Percentiles rank a stretch among this genome's conserved stretches.
Conservation (phyloP, 2,797 vertebrate genomes). For the Leptodactylus fallax region DNA sequence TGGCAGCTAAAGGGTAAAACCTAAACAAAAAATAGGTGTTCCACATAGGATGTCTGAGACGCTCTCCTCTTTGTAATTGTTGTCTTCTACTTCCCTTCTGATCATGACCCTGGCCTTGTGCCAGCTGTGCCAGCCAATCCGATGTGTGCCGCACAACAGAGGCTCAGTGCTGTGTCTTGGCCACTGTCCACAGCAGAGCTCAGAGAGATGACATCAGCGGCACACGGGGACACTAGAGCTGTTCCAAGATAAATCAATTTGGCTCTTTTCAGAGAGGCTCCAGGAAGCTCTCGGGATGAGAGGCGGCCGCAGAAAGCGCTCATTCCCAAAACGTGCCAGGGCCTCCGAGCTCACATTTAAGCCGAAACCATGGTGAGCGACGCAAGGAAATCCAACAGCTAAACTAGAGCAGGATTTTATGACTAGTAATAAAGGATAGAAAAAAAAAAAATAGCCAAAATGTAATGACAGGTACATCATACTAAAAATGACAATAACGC, state of each 20-base stretch:
- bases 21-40: slow-evolving; percentile 40
- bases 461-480: background rate
- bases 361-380: slow-evolving; percentile 3
- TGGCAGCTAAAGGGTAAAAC: slow-evolving; percentile 40
- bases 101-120: slow-evolving; percentile 69
- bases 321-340: slow-evolving; percentile 11
- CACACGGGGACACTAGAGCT: slow-evolving; percentile 71
- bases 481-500: background rate
- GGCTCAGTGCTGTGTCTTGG: slow-evolving; percentile 72
- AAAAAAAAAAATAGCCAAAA: background rate
- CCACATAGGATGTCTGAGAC: slow-evolving; percentile 66
- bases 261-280: slow-evolving; percentile 75
- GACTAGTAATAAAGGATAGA: background rate
- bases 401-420: background rate
- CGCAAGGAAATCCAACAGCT: background rate
- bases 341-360: slow-evolving; percentile 29
- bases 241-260: slow-evolving; percentile 79
- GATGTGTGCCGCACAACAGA: slow-evolving; percentile 70
- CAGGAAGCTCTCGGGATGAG: slow-evolving; percentile 72
- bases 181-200: slow-evolving; percentile 68
- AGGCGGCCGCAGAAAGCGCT: background rate
- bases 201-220: slow-evolving; percentile 74
- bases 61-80: slow-evolving; percentile 63
- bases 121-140: slow-evolving; percentile 70
- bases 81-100: slow-evolving; percentile 67